A percentile compares a stretch with the other conserved stretches of the same genome.
These are phyloP conservation scores for Micromesistius poutassou DNA, from an alignment of 2,797 vertebrate genomes.

Conservation along the genomic window DNA sequence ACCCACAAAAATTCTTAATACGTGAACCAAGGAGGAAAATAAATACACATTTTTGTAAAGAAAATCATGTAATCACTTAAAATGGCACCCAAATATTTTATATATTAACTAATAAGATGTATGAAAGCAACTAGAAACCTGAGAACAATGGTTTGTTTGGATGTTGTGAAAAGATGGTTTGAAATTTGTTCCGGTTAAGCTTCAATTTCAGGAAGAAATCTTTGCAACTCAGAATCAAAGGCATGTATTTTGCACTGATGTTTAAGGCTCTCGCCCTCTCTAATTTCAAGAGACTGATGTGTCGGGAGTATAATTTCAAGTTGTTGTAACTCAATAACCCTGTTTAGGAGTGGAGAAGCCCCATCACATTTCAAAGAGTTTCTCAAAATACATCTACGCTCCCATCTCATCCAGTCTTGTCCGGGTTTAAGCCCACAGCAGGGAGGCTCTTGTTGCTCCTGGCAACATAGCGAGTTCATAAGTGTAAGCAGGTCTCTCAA, in stretches of 20 bases:
- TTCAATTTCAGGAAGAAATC: background rate
- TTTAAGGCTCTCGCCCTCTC: background rate
- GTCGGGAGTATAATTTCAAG: slow-evolving; percentile 1
- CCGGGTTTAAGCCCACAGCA: background rate
- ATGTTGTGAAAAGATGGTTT: background rate
- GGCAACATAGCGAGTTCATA: background rate
- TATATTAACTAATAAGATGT: background rate
- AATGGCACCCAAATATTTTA: background rate
- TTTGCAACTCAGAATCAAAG: background rate
- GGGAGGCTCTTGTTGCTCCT: background rate
- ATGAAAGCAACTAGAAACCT: background rate
- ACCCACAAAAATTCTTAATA: background rate
- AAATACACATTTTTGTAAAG: background rate
- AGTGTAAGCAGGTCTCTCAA: background rate
- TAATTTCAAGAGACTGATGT: background rate
- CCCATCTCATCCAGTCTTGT: background rate
- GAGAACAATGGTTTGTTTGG: background rate
- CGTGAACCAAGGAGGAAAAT: background rate
- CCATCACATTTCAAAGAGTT: background rate
- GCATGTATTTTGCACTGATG: background rate
- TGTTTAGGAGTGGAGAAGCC: background rate
- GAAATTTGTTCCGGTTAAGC: background rate
- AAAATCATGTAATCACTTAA: background rate
- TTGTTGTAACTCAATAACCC: background rate
- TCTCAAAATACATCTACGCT: background rate